Evolutionary conservation across 2,797 vertebrate species (phyloP), one percentile per base, ranked within the genome.

Genomic region (Falco naumanni): DNA sequence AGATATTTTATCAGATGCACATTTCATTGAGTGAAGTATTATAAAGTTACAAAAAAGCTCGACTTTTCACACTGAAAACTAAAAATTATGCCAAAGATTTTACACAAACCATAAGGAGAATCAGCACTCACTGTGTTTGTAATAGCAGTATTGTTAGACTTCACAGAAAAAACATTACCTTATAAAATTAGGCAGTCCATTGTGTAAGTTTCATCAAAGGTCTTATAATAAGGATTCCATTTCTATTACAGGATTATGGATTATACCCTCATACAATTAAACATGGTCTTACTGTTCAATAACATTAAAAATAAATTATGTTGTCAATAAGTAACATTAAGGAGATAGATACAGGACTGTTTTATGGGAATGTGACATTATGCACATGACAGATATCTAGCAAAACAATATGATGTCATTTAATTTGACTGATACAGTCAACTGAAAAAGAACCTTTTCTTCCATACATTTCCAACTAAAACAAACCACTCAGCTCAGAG

Each of bases 401-500:
- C 24, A 92, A 77, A 94, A 89, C 33, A 89, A 93, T 45, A 86
- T 13, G 60, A 12, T 13, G 57, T 48, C 28, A 84, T 63, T 92
- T 87, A 70, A 87, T 48, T 70, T 90, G 70, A 90, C 53, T 74
- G 71, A 89, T 71, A 84, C 22, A 75, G 71, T 92, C 68, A 95
- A 70, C 53, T 68, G n/a, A 72, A 86, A 94, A 83, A 51, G 60
- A 92, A 83, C 1, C 5, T 85, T 87, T 89, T 77, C 81, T 89
- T 92, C 91, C 53, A 43, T 39, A 51, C 1, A 1, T 14, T 87
- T 96, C 86, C 95, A 95, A 89, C 16, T 76, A 74, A 90, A 97
- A 91, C 74, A 96, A 95, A 91, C 76, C 93, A 92, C 19, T 26
- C 75, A 50, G 81, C 41, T 85, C 50, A 80, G 70, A 86, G 63